Evolutionary conservation across 2,113 vertebrate species (phyloP).

Genomic region (Benitochromis conjunctus): DNA sequence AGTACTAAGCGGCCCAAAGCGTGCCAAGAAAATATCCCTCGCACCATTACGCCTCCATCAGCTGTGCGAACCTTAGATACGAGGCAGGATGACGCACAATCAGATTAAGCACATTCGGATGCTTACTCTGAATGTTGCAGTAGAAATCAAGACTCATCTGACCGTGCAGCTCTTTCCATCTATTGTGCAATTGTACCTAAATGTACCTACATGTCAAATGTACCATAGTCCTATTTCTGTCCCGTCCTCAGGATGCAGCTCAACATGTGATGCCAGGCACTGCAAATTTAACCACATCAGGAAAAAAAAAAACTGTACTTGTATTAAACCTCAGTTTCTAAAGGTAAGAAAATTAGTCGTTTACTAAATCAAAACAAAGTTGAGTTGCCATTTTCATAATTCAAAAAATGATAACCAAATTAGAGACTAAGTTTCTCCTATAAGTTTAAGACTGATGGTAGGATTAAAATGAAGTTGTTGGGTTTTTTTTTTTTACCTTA

Average conservation of each 20-base stretch:
- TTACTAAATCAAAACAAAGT: not conserved
- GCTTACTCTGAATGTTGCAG: not conserved
- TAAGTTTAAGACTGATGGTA: not conserved
- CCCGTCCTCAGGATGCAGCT: not conserved
- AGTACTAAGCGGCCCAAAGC: not conserved
- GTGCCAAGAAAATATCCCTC: not conserved
- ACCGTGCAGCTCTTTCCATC: not conserved
- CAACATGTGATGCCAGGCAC: not conserved
- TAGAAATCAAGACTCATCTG: not conserved
- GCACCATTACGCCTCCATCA: not conserved
- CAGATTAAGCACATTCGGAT: not conserved
- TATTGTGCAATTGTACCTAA: not conserved
- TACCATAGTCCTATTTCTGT: not conserved
- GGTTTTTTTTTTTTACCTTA: not conserved
- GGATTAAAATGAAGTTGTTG: not conserved
- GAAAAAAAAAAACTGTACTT: not conserved
- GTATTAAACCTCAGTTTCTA: not conserved
- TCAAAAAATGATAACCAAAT: not conserved
- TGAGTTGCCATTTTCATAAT: not conserved
- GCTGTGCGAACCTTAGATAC: not conserved
- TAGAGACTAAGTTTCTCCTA: fast-evolving
- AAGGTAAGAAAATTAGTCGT: not conserved
- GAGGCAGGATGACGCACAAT: fast-evolving
- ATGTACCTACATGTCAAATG: not conserved
- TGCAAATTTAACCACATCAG: not conserved